Evolutionary conservation across 1,140 invertebrate species (phyloP), one percentile per base, ranked within the genome.

Genomic region (Hetaerina americana): DNA sequence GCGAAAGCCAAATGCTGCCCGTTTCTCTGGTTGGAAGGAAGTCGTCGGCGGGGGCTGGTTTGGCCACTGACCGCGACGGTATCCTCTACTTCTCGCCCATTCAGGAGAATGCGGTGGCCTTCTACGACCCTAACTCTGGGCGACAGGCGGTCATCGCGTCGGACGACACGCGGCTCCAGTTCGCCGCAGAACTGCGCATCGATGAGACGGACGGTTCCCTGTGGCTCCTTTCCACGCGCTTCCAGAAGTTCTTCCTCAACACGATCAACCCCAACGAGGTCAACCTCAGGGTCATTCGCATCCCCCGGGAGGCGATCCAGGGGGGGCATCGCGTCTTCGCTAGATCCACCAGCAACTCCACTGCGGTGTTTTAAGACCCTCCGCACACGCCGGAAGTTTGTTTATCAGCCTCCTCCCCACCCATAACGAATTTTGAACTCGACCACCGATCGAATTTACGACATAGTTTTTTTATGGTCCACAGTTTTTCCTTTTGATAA

Each of bases 11-110:
- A 2, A 83, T 86, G 0, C 77, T 93, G 66, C 89, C 90, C 0
- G 88, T 92, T 0, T 86, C 86, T 40, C 79, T 92, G 29, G 89
- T 92, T 0, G 91, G 91, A 0, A 87, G 86, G 73, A 93, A 93
- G 79, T 91, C 90, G 0, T 93, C 91, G 2, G 91, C 92, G 79
- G 91, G 91, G 22, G 83, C 92, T 0, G 89, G 88, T 0, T 74
- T 93, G 12, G 83, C 88, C 0, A 82, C 91, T 0, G 88, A 91
- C 74, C 86, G 87, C 0, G 80, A 80, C 0, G 87, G 90, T 66
- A 87, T 86, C 8, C 83, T 93, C 25, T 83, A 89, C 66, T 93
- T 92, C 77, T 86, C 88, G 57, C 90, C 91, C 0, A 78, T 92
- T 8, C 87, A 86, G 0, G 91, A 93, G 81, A 92, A 90, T 0